These are phyloP conservation scores for Siderastrea radians DNA, from an alignment of 92 coral and sea anemone genomes.

Conservation along the genomic window DNA sequence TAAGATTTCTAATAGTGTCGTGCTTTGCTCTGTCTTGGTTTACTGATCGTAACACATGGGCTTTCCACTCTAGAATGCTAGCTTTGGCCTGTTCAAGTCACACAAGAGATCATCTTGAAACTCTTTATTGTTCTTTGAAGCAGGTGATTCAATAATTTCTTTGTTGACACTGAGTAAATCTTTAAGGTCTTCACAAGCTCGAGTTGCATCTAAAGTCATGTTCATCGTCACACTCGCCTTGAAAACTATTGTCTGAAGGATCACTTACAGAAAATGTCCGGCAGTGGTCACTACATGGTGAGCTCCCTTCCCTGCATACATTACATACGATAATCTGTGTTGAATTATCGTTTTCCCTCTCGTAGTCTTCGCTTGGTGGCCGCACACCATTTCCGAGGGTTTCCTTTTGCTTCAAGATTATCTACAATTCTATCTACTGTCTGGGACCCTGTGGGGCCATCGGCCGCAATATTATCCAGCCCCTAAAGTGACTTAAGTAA, in stretches of 20 bases:
- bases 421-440: slow-evolving; percentile 57
- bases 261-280: slow-evolving; percentile 32
- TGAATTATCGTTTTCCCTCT: slow-evolving; percentile 31
- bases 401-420: slow-evolving; percentile 33
- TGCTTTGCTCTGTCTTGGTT: slow-evolving; percentile 43
- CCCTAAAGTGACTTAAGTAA: slow-evolving; percentile 46
- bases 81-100: slow-evolving; percentile 36
- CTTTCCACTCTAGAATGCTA: slow-evolving; percentile 38
- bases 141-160: neutral
- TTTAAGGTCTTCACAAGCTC: neutral
- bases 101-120: slow-evolving; percentile 23
- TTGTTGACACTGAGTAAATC: no score
- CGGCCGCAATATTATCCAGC: slow-evolving; percentile 66
- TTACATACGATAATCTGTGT: slow-evolving; percentile 46
- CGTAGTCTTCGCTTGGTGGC: neutral
- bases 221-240: slow-evolving; percentile 25
- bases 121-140: neutral
- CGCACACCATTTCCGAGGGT: slow-evolving; percentile 10
- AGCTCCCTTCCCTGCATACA: slow-evolving; percentile 55
- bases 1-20: neutral
- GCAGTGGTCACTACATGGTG: slow-evolving; percentile 59
- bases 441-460: slow-evolving; percentile 64
- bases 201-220: neutral
- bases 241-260: slow-evolving; percentile 29
- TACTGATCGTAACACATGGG: slow-evolving; percentile 31